A percentile compares a stretch with the other conserved stretches of the same genome.
These are phyloP conservation scores for Tetanocera ferruginea DNA, from an alignment of 2,888 invertebrate species.

Conservation along the genomic window DNA sequence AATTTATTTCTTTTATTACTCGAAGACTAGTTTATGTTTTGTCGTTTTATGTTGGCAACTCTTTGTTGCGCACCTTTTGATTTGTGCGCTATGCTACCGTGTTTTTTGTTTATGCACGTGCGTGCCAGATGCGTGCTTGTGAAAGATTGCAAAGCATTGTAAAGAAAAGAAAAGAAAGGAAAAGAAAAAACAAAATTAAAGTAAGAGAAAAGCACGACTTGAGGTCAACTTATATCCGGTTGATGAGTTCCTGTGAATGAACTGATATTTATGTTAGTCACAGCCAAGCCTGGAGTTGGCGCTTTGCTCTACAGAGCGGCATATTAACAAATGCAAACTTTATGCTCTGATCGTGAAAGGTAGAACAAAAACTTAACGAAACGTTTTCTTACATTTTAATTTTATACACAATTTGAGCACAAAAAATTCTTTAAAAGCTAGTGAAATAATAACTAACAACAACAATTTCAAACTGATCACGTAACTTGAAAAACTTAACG, in stretches of 20 bases:
- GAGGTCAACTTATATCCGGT: slow-evolving; percentile 31
- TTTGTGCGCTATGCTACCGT: slow-evolving; percentile 1
- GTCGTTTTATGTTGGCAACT: slow-evolving; percentile 7
- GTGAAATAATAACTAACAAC: too few relatives aligned
- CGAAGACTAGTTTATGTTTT: background rate
- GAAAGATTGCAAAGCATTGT: background rate
- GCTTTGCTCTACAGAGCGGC: too few relatives aligned
- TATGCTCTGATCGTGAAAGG: too few relatives aligned
- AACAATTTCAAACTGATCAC: too few relatives aligned
- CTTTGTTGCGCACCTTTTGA: background rate
- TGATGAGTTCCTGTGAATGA: background rate
- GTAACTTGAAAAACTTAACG: too few relatives aligned
- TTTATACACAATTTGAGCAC: too few relatives aligned
- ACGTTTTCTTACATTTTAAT: too few relatives aligned
- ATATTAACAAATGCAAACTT: too few relatives aligned
- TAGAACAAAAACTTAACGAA: too few relatives aligned
- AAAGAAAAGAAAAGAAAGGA: background rate
- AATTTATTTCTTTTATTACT: slow-evolving; percentile 12
- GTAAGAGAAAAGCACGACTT: background rate
- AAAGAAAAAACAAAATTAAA: background rate
- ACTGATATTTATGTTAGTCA: too few relatives aligned
- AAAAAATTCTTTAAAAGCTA: too few relatives aligned
- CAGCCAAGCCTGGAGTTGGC: too few relatives aligned
- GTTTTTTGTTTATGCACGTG: slow-evolving; percentile 22
- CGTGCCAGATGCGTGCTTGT: slow-evolving; percentile 16